Conservation (phyloP, 2,797 vertebrate species). For the Coendou prehensilis region DNA sequence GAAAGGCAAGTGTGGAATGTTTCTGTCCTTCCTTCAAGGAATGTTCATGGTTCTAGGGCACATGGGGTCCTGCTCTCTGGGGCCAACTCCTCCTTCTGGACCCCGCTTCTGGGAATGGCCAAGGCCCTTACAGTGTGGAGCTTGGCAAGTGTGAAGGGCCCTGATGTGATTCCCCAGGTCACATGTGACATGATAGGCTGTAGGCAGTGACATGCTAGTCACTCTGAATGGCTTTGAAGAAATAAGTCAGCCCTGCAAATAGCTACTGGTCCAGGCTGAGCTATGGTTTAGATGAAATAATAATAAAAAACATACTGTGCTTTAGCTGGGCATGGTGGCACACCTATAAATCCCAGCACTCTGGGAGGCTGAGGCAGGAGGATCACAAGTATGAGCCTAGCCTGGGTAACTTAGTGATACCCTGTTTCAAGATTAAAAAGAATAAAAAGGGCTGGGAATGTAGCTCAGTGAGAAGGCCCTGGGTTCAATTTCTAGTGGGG, state of each 20-base stretch:
- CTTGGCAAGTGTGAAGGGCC: not conserved
- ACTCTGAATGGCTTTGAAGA: not conserved
- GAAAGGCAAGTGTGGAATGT: not conserved
- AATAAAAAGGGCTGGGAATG: not conserved
- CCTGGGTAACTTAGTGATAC: not conserved
- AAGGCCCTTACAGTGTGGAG: not conserved
- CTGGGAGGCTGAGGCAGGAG: not conserved
- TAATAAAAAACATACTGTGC: not conserved
- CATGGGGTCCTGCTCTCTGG: not conserved
- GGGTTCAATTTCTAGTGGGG: not conserved
- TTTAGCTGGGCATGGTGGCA: not conserved
- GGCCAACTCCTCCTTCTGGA: not conserved
- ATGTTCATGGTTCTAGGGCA: not conserved
- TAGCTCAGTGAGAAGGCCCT: not conserved
- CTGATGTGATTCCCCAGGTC: not conserved
- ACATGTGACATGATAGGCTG: accelerated
- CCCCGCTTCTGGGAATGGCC: not conserved
- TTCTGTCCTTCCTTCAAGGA: not conserved
- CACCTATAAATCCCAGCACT: not conserved
- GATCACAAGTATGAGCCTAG: not conserved
- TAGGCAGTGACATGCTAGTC: not conserved
- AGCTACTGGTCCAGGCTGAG: not conserved
- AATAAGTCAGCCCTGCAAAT: not conserved
- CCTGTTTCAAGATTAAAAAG: not conserved
- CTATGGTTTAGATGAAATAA: not conserved